phyloP scores from a whole-genome alignment of 2,888 invertebrate species.

The Dicyrtoma fusca region DNA sequence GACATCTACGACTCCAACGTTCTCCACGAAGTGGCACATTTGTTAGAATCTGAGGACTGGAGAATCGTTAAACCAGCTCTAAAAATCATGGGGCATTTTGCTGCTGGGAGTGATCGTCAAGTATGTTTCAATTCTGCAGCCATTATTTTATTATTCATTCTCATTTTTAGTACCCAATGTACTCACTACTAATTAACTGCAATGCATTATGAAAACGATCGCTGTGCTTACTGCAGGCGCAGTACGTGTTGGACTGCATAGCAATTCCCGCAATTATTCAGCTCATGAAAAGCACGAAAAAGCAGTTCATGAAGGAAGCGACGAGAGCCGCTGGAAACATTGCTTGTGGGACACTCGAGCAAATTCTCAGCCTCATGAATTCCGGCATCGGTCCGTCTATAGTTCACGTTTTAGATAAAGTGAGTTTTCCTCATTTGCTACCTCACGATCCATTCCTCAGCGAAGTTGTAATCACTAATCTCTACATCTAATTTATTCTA shows the following conservation, averaged over 20 bases:
- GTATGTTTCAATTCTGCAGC: constrained; percentile 13
- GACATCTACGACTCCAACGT: constrained; percentile 25
- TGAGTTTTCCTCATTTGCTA: not conserved
- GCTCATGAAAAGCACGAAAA: constrained; percentile 14
- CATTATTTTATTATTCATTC: not conserved
- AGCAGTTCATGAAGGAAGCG: constrained; percentile 29
- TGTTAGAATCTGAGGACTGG: constrained; percentile 24
- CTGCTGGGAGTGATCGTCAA: constrained; percentile 27
- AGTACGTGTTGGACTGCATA: constrained; percentile 21
- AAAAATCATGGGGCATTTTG: constrained; percentile 23
- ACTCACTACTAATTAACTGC: no score
- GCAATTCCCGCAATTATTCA: constrained; percentile 16
- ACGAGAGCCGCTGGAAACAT: constrained; percentile 24
- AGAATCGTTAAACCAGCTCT: constrained; percentile 12
- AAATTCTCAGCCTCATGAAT: constrained; percentile 13
- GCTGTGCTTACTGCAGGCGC: not conserved
- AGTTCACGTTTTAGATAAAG: constrained; percentile 19
- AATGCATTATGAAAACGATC: not conserved
- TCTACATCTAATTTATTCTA: no score
- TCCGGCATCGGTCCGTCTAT: not conserved
- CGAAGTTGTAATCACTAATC: no score
- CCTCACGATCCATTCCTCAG: no score
- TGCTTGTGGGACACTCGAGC: constrained; percentile 25
- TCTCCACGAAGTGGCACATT: not conserved
- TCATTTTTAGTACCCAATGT: not conserved